Conservation (phyloP, 1,140 invertebrate genomes). For the Aphelinus atriplicis region DNA sequence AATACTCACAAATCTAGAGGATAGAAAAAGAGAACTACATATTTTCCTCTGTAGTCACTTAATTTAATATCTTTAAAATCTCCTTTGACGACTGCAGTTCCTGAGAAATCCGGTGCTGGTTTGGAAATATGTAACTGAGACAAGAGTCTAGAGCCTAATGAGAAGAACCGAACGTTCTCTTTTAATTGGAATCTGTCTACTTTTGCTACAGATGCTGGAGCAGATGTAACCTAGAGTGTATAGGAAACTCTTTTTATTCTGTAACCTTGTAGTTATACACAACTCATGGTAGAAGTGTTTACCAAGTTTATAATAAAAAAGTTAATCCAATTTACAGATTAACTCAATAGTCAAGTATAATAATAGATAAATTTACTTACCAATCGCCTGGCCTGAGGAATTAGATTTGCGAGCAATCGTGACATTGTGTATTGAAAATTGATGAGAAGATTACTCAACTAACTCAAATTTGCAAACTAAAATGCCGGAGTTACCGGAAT, state of each 20-base stretch:
- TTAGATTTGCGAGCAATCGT: slow-evolving; percentile 51
- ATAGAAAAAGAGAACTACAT: slow-evolving; percentile 93
- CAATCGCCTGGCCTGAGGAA: slow-evolving; percentile 47
- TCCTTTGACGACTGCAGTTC: slow-evolving; percentile 87
- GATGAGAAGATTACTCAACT: neutral
- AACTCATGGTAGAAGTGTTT: no score
- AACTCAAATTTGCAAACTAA: neutral
- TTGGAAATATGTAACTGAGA: slow-evolving; percentile 69
- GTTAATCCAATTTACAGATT: neutral
- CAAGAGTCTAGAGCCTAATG: slow-evolving; percentile 48
- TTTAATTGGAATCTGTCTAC: slow-evolving; percentile 29
- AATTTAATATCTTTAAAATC: slow-evolving; percentile 91
- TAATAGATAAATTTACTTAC: slow-evolving; percentile 42
- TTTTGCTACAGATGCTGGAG: slow-evolving; percentile 39
- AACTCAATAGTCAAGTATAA: no score
- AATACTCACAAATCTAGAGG: slow-evolving; percentile 90
- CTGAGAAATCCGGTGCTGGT: slow-evolving; percentile 88
- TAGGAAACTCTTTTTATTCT: neutral
- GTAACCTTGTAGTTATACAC: no score
- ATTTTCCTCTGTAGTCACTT: slow-evolving; percentile 91
- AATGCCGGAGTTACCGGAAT: slow-evolving; percentile 8
- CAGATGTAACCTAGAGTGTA: slow-evolving; percentile 30
- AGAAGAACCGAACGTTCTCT: slow-evolving; percentile 48
- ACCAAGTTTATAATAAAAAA: slow-evolving; percentile 10
- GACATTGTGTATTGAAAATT: slow-evolving; percentile 48